Evolutionary conservation across 2,888 invertebrate species (phyloP).

Genomic region (Troides oblongomaculatus): DNA sequence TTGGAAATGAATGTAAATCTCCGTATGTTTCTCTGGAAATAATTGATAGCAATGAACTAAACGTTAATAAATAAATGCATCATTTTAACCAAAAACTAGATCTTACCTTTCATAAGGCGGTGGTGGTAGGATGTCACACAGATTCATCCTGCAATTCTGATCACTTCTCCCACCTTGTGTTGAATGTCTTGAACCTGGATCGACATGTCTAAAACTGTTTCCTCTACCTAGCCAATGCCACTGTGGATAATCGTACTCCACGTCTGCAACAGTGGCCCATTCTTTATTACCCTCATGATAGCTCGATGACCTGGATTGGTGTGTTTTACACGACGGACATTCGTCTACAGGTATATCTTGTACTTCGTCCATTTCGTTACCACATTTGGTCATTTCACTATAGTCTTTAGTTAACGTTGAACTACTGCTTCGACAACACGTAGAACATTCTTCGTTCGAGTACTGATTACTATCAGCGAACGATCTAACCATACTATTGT

Average conservation of each 20-base stretch:
- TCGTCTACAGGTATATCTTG: constrained; percentile 72
- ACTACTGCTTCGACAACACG: constrained; percentile 71
- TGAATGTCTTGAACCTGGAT: constrained; percentile 57
- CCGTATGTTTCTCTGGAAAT: constrained; percentile 69
- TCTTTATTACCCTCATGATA: constrained; percentile 70
- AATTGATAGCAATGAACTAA: constrained; percentile 28
- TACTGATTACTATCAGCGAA: constrained; percentile 72
- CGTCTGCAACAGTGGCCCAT: constrained; percentile 68
- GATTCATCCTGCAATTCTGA: constrained; percentile 71
- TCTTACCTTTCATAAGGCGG: constrained; percentile 73
- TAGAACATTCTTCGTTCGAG: constrained; percentile 74
- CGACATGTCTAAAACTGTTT: constrained; percentile 68
- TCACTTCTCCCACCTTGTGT: constrained; percentile 62
- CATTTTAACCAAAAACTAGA: neutral
- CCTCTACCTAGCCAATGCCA: constrained; percentile 75
- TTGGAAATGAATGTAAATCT: constrained; percentile 66
- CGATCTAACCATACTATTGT: constrained; percentile 75
- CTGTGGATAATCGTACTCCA: constrained; percentile 74
- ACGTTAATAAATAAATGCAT: constrained; percentile 24
- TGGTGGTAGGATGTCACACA: constrained; percentile 71
- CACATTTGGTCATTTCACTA: constrained; percentile 76
- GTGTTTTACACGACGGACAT: constrained; percentile 72
- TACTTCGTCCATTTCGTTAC: constrained; percentile 63
- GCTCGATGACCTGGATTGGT: constrained; percentile 70
- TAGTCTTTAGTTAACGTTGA: constrained; percentile 74